phyloP scores from a whole-genome alignment of 92 coral and sea anemone species.

The Isaurus tuberculatus region DNA sequence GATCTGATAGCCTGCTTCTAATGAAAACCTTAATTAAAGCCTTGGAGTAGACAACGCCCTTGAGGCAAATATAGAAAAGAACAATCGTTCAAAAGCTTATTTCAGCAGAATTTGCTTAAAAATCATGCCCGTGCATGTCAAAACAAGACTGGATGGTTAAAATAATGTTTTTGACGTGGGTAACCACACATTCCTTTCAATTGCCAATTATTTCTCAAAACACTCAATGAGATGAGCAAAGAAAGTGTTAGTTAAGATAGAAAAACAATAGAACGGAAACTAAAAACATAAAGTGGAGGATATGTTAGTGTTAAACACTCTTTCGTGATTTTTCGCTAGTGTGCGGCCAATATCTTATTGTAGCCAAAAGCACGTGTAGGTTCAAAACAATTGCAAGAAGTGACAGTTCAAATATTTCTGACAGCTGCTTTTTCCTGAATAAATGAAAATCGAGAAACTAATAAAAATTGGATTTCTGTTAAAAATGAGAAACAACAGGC shows the following conservation, averaged over 20 bases:
- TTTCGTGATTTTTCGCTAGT: constrained; percentile 26
- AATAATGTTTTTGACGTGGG: neutral
- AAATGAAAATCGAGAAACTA: neutral
- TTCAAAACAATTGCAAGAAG: neutral
- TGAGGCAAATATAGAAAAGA: neutral
- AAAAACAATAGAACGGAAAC: constrained; percentile 32
- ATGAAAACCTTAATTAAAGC: neutral
- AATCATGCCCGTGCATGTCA: neutral
- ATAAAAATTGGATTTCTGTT: no score
- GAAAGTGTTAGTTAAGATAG: constrained; percentile 43
- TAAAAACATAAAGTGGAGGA: constrained; percentile 10
- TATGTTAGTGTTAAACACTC: constrained; percentile 39
- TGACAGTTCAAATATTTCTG: constrained; percentile 28
- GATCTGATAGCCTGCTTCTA: constrained; percentile 23
- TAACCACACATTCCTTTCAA: neutral
- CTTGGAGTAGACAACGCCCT: neutral
- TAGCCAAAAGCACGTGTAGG: constrained; percentile 24
- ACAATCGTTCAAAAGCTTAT: neutral
- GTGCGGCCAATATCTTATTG: constrained; percentile 22
- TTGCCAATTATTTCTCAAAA: constrained; percentile 24
- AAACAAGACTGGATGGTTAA: neutral
- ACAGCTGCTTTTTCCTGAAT: constrained; percentile 14
- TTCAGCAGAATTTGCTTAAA: neutral
- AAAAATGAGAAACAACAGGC: no score
- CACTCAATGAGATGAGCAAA: constrained; percentile 21